Base-by-base conservation (phyloP, 2,797 vertebrate species). In the Lacerta agilis region DNA sequence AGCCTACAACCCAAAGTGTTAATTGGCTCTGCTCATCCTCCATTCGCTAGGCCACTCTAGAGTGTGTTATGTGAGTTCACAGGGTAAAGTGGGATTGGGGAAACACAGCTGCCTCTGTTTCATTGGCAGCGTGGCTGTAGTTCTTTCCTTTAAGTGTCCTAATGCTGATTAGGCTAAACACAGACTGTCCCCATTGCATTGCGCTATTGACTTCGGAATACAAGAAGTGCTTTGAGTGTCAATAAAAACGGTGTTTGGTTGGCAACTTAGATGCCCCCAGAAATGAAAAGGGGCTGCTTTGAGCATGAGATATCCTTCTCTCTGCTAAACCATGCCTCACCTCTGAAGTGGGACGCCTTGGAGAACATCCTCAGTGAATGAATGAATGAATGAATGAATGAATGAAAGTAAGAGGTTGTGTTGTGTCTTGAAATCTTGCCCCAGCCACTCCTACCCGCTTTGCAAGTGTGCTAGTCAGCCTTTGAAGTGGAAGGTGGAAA, bases 1-100 rank as follows among this genome's bases (percentile, higher is more conserved):
- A 87, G 72, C 17, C 85, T 81, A 73, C 43, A 85, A 90, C 80
- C 36, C 79, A 61, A 87, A 83, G 66, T 66, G 33, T 75, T 85
- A 41, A 82, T 89, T 86, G 81, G 64, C 43, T 80, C 27, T 15
- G 29, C 79, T 87, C 78, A 43, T 75, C 83, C 41, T 86, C 80
- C 45, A 94, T 89, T 71, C 83, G 79, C 89, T 90, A 11, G 8
- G 80, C n/a, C 29, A 43, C 86, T 61, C 79, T 87, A 8, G 10
- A 87, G 61, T 72, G 45, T 18, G 8, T 64, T 91, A 85, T 76
- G 92, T 83, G 5, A 43, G 27, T 69, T 79, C 86, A 38, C 85
- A 86, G 86, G 89, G 91, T 93, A 88, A 92, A 86, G 75, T 89
- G 85, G 79, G 82, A 55, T 82, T 87, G 23, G 0, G 92, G 83